Evolutionary conservation across 2,113 vertebrate species (phyloP), one percentile per base, ranked within the genome.

Genomic region (Potamarius usumacintae): DNA sequence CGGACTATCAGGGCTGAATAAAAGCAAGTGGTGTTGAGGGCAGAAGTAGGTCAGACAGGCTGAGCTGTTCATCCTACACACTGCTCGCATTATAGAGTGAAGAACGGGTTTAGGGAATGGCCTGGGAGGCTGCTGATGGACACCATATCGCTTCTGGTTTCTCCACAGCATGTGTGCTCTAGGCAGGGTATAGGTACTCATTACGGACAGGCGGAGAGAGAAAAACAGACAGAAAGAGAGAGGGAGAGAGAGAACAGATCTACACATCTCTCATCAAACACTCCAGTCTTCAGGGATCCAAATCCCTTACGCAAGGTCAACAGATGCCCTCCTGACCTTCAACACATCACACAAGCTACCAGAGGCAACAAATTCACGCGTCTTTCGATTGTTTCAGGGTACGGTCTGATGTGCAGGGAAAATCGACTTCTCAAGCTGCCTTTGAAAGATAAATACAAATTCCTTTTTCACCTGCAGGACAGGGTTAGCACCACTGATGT

Each of bases 31-130:
- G 89, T 88, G 90, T 82, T 87, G 69, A 89, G 74, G 83, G 89
- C 87, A 90, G 87, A 90, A 94, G 90, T 92, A 93, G 95, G 95
- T 94, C 94, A 96, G 95, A 95, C 94, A 91, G 92, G 89, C 93
- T 95, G 93, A 95, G 94, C 94, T 93, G 92, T 94, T 95, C 92
- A 95, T 95, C 93, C 79, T 65, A 71, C 53, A 88, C 30, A 86
- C 74, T 67, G 63, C 88, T 25, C 7, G 42, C 69, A 62, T 82
- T 14, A 87, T 60, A 22, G 53, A 81, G 42, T 57, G 63, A 48
- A 72, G 62, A 69, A 53, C 9, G 34, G 52, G 60, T 50, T 60
- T 9, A 42, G 27, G 11, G 7, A 34, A 81, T 7, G 34, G 78
- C 53, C 77, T 58, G 53, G 77, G 77, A 58, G 52, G n/a, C 55